phyloP scores from a whole-genome alignment of 2,888 invertebrate species.

The Busseola fusca region DNA sequence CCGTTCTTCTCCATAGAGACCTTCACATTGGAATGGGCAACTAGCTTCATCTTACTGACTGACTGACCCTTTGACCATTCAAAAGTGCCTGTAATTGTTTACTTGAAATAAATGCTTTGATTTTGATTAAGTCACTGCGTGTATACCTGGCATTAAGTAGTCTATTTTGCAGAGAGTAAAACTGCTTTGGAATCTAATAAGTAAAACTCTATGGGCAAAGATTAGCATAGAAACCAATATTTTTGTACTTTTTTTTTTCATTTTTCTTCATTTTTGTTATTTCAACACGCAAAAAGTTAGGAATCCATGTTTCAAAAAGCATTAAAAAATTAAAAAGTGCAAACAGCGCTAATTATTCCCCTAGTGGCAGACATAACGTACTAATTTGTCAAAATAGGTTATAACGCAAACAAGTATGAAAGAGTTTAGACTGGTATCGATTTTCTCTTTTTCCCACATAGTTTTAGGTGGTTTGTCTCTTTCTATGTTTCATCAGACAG shows the following conservation, averaged over 20 bases:
- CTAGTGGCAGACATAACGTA: conserved; percentile 84
- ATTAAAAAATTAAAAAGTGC: conserved; percentile 65
- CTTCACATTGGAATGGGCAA: too few relatives aligned
- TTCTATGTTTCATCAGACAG: conserved; percentile 69
- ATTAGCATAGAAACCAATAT: background rate
- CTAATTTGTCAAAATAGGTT: conserved; percentile 88
- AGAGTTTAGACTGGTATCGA: conserved; percentile 57
- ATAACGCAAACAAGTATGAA: conserved; percentile 71
- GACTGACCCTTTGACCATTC: too few relatives aligned
- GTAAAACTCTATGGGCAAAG: background rate
- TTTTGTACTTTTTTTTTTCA: background rate
- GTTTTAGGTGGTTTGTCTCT: conserved; percentile 39
- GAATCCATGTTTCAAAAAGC: conserved; percentile 62
- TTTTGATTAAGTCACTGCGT: background rate
- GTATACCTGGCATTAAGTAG: background rate
- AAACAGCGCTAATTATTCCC: conserved; percentile 69
- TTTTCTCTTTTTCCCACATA: conserved; percentile 71
- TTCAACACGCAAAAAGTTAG: conserved; percentile 10
- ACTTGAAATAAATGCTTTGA: too few relatives aligned
- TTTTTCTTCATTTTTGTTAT: background rate
- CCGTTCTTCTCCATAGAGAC: too few relatives aligned
- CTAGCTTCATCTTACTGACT: too few relatives aligned
- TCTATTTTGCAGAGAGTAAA: background rate
- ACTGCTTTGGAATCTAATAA: background rate
- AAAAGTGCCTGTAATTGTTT: too few relatives aligned